These are phyloP conservation scores for Drosophila auraria DNA, from an alignment of 1,140 invertebrate genomes.

Conservation along the genomic window DNA sequence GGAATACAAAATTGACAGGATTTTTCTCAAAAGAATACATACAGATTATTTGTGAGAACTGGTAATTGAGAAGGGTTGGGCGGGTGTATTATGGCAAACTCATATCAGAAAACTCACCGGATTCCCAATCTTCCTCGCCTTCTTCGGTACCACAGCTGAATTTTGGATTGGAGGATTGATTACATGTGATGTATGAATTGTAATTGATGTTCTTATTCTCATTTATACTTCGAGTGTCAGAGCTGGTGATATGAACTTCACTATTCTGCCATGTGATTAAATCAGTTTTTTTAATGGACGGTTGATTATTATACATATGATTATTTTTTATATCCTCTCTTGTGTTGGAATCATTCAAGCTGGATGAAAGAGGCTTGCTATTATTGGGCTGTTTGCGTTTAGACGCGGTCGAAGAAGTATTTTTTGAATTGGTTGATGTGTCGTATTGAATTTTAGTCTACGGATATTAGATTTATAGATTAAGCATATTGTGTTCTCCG, in stretches of 20 bases:
- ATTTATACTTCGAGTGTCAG: slow-evolving; percentile 66
- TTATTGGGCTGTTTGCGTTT: slow-evolving; percentile 72
- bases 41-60: slow-evolving; percentile 36
- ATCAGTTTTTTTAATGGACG: slow-evolving; percentile 64
- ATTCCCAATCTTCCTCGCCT: slow-evolving; percentile 89
- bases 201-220: slow-evolving; percentile 69
- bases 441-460: slow-evolving; percentile 77
- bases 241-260: slow-evolving; percentile 58
- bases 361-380: slow-evolving; percentile 57
- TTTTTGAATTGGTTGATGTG: slow-evolving; percentile 76
- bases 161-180: slow-evolving; percentile 67
- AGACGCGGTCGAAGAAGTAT: slow-evolving; percentile 60
- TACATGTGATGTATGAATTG: slow-evolving; percentile 68
- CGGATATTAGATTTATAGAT: slow-evolving; percentile 54
- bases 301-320: slow-evolving; percentile 72
- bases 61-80: slow-evolving; percentile 42
- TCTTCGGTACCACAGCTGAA: slow-evolving; percentile 65
- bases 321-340: slow-evolving; percentile 72
- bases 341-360: slow-evolving; percentile 62
- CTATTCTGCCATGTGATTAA: slow-evolving; percentile 69
- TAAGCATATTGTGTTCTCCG: slow-evolving; percentile 34
- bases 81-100: slow-evolving; percentile 31
- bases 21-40: background rate
- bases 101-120: slow-evolving; percentile 87
- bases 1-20: background rate